Evolutionary conservation across 2,888 invertebrate genomes (phyloP).

Genomic region (Macrophya annulata): DNA sequence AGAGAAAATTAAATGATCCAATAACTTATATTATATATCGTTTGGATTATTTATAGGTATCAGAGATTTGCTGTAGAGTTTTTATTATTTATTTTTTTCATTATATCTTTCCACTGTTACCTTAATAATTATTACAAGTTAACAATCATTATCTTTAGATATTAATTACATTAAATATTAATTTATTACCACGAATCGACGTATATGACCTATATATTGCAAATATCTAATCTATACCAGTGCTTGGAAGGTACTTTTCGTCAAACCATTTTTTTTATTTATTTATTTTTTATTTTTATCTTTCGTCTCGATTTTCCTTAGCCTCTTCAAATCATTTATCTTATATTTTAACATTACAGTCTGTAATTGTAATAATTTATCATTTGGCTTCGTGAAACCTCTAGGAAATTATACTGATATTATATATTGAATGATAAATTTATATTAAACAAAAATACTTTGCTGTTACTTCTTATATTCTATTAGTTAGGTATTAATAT

Average conservation of each 20-base stretch:
- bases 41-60: constrained; percentile 8
- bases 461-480: constrained; percentile 31
- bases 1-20: constrained; percentile 18
- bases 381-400: constrained; percentile 51
- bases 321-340: constrained; percentile 33
- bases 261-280: constrained; percentile 23
- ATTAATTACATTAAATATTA: constrained; percentile 67
- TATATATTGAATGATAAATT: constrained; percentile 31
- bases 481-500: constrained; percentile 47
- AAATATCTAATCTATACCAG: constrained; percentile 37
- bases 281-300: not conserved
- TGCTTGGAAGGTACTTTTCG: constrained; percentile 46
- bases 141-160: constrained; percentile 71
- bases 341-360: constrained; percentile 29
- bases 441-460: constrained; percentile 43
- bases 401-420: constrained; percentile 42
- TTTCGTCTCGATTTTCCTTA: not conserved
- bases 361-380: constrained; percentile 50
- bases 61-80: constrained; percentile 13
- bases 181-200: constrained; percentile 61
- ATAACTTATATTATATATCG: not conserved
- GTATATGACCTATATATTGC: constrained; percentile 45
- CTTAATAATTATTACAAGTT: constrained; percentile 74
- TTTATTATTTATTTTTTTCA: constrained; percentile 53
- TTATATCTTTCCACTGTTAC: constrained; percentile 57